Evolutionary conservation across 2,113 vertebrate species (phyloP).

Genomic region (Sorex araneus): DNA sequence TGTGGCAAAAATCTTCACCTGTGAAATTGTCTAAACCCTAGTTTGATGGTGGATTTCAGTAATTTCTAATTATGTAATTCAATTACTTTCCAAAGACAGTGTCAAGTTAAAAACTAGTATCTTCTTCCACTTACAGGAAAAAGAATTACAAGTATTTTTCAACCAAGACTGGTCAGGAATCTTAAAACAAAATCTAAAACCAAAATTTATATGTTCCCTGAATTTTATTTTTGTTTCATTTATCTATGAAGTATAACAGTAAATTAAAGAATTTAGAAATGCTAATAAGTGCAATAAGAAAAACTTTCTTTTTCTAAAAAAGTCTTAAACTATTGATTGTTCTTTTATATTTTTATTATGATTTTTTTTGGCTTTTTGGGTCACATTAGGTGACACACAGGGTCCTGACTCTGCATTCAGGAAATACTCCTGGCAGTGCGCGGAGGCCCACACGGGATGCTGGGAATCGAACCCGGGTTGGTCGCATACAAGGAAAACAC

Average conservation of each 20-base stretch:
- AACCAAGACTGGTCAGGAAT: not conserved
- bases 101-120: not conserved
- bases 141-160: not conserved
- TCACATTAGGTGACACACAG: too few relatives aligned
- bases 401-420: too few relatives aligned
- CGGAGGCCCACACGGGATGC: too few relatives aligned
- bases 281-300: not conserved
- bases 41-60: not conserved
- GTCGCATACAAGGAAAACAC: too few relatives aligned
- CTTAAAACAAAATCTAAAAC: not conserved
- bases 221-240: conserved; percentile 17
- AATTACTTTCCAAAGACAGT: conserved; percentile 33
- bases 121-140: conserved; percentile 1
- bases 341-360: too few relatives aligned
- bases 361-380: too few relatives aligned
- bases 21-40: not conserved
- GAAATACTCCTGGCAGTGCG: too few relatives aligned
- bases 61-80: conserved; percentile 1
- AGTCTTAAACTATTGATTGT: too few relatives aligned
- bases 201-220: not conserved
- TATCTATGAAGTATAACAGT: not conserved
- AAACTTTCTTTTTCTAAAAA: not conserved
- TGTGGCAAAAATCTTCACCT: conserved; percentile 31
- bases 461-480: too few relatives aligned
- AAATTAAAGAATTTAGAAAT: conserved; percentile 30